Evolutionary conservation across 2,113 vertebrate genomes (phyloP).

Genomic region (Brachyhypopomus gauderio): DNA sequence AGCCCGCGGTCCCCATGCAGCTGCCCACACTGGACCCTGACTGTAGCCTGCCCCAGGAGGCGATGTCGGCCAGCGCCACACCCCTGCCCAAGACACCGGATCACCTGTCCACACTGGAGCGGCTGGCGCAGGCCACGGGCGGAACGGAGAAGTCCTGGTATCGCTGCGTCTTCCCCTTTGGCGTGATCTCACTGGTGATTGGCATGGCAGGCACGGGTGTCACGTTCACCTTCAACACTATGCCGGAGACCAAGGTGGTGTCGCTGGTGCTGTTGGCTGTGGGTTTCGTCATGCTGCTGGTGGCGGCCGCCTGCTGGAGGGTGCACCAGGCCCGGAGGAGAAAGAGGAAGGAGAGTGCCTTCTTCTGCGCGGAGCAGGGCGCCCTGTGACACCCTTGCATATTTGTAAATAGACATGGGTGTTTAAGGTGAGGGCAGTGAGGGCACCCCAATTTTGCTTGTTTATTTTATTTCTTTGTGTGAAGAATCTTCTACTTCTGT

Average conservation of each 20-base stretch:
- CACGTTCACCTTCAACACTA: constrained; percentile 84
- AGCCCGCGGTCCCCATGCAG: constrained; percentile 63
- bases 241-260: constrained; percentile 83
- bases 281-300: constrained; percentile 78
- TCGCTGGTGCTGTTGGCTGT: constrained; percentile 79
- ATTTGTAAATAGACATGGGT: neutral
- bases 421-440: neutral
- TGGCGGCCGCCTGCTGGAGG: constrained; percentile 84
- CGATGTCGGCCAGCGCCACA: constrained; percentile 58
- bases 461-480: neutral
- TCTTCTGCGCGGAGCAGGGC: constrained; percentile 76
- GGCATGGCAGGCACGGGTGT: constrained; percentile 83
- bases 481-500: neutral
- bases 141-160: constrained; percentile 86
- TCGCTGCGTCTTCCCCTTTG: constrained; percentile 81
- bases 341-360: constrained; percentile 74
- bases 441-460: too few relatives aligned
- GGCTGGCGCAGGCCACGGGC: constrained; percentile 84
- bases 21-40: constrained; percentile 67
- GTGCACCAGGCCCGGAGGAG: constrained; percentile 74
- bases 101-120: constrained; percentile 74
- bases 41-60: constrained; percentile 72
- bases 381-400: constrained; percentile 71
- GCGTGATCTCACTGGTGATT: constrained; percentile 82
- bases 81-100: constrained; percentile 66